phyloP scores from a whole-genome alignment of 2,113 vertebrate species.

The Sorex fumeus region DNA sequence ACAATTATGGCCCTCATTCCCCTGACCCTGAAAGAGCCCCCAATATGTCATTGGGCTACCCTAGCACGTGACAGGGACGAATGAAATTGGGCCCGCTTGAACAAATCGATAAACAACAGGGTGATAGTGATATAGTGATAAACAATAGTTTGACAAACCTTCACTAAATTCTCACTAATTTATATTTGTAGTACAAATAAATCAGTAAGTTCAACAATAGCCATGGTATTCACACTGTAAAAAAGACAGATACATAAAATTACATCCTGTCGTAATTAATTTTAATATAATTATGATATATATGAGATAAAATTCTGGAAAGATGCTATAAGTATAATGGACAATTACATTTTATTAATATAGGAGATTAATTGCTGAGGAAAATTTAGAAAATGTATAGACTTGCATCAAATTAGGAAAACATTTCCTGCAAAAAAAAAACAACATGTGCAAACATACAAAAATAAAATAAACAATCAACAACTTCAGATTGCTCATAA shows the following conservation, averaged over 20 bases:
- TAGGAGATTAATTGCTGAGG: neutral
- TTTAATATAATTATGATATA: neutral
- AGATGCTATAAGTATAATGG: rapidly evolving
- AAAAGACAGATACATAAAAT: neutral
- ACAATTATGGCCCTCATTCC: too few relatives aligned
- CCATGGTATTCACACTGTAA: neutral
- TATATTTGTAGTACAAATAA: neutral
- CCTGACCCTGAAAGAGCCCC: too few relatives aligned
- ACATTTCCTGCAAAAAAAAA: neutral
- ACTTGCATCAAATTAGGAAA: neutral
- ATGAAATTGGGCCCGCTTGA: too few relatives aligned
- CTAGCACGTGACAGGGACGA: too few relatives aligned
- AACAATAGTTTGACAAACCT: neutral
- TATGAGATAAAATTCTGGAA: neutral
- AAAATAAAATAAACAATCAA: neutral
- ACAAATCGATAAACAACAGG: too few relatives aligned
- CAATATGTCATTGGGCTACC: too few relatives aligned
- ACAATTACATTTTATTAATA: neutral
- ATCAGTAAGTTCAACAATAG: neutral
- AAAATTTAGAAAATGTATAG: neutral
- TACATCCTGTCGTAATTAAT: neutral
- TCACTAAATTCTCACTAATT: neutral
- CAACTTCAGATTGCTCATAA: neutral
- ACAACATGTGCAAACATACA: neutral
- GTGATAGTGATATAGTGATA: too few relatives aligned